phyloP scores from a whole-genome alignment of 1,140 invertebrate species.

The Theocolax elegans region DNA sequence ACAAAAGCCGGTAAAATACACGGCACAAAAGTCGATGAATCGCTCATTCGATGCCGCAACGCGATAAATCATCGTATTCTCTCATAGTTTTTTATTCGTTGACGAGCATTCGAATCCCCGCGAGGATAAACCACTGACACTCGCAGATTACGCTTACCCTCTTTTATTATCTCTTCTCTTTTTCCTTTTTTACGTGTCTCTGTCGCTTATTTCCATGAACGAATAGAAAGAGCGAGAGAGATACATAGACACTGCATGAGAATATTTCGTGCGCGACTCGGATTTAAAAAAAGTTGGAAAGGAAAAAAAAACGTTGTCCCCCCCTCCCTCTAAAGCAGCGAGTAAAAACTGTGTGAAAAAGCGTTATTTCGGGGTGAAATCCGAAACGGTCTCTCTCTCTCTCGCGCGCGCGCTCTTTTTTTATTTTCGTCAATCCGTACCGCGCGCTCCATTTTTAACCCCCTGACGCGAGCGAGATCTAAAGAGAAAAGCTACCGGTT shows the following conservation, averaged over 20 bases:
- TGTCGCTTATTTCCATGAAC: constrained; percentile 17
- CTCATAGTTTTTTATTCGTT: constrained; percentile 1
- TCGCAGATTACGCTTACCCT: constrained; percentile 36
- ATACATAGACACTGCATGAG: constrained; percentile 50
- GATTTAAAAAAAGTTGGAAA: constrained; percentile 42
- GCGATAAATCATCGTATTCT: constrained; percentile 38
- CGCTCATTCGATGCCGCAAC: constrained; percentile 9
- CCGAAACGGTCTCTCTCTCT: constrained; percentile 55
- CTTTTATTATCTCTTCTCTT: constrained; percentile 30
- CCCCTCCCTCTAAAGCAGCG: constrained; percentile 45
- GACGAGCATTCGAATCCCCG: constrained; percentile 10
- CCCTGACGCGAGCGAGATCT: constrained; percentile 46
- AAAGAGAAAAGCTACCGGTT: no score
- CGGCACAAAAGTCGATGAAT: constrained; percentile 30
- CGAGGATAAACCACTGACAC: constrained; percentile 37
- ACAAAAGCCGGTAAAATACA: neutral
- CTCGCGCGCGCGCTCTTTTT: constrained; percentile 45
- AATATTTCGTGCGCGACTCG: constrained; percentile 52
- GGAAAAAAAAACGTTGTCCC: constrained; percentile 38
- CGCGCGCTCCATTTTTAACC: constrained; percentile 46
- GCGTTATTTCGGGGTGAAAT: constrained; percentile 67
- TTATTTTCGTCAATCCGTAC: constrained; percentile 36
- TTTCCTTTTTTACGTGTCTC: constrained; percentile 15
- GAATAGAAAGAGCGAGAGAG: neutral
- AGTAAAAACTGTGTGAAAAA: constrained; percentile 67